Conservation (phyloP, 1,140 invertebrate genomes). For the Rhagoletis zephyria region DNA sequence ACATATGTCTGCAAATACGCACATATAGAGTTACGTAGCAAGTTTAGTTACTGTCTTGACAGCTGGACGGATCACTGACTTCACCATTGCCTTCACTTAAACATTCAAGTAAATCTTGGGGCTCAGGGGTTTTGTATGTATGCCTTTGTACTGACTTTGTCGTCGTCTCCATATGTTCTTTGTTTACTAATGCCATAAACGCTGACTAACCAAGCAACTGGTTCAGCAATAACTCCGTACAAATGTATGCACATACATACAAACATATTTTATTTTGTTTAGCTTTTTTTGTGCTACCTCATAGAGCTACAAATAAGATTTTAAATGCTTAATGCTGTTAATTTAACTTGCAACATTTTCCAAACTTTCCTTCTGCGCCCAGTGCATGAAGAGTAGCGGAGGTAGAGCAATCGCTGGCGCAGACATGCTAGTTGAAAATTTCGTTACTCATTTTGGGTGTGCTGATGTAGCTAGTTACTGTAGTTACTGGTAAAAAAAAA, state of each 20-base stretch:
- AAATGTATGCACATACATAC: too few relatives aligned
- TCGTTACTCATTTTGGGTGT: not conserved
- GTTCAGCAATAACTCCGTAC: not conserved
- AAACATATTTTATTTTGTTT: not conserved
- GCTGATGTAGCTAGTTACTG: not conserved
- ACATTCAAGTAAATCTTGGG: not conserved
- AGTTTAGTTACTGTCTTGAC: constrained; percentile 8
- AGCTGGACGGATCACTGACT: constrained; percentile 34
- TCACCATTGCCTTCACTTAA: constrained; percentile 30
- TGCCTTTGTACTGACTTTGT: not conserved
- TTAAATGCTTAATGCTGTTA: not conserved
- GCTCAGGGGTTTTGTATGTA: not conserved
- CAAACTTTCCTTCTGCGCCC: not conserved
- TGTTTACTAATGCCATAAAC: constrained; percentile 45
- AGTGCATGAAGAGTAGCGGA: not conserved
- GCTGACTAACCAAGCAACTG: constrained; percentile 25
- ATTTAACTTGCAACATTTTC: not conserved
- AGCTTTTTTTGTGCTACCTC: not conserved
- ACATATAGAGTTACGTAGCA: not conserved
- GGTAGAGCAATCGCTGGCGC: not conserved
- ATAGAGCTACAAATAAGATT: not conserved
- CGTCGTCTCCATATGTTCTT: constrained; percentile 24
- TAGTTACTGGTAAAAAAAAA: too few relatives aligned
- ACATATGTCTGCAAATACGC: not conserved
- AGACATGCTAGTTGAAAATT: not conserved